Base-by-base conservation (phyloP, 2,113 vertebrate genomes). In the Calidris pugnax region DNA sequence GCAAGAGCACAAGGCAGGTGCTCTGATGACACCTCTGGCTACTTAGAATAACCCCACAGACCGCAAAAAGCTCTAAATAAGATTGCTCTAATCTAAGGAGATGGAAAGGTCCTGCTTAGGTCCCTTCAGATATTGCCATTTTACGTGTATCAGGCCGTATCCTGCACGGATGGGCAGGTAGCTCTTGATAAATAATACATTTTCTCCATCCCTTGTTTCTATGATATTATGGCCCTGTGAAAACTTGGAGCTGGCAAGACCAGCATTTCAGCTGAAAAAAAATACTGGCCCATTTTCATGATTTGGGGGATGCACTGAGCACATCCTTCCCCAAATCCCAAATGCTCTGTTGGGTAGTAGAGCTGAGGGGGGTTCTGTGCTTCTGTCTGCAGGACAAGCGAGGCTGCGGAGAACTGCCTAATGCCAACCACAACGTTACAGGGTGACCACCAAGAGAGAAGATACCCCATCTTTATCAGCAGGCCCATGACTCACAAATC, bases 141-240 rank as follows among this genome's bases (percentile, higher is more conserved):
- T 28, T 7, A 78, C 0, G 1, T 0, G 1, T 7, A 59, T n/a
- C 12, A 13, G 64, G 74, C 75, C 51, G 41, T 11, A 20, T 4
- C 27, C 64, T 5, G 16, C 95, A 77, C 0, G 0, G n/a, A 19
- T 30, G 35, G 41, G 41, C 74, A 69, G 39, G 78, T 4, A 20
- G 64, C 60, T 74, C 60, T 26, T n/a, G 26, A 86, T 28, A 50
- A 47, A 41, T 12, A 47, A 51, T 0, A 24, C 7, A 0, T 13
- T 24, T 10, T 33, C 77, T 43, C 76, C 68, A 47, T 32, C 59
- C 26, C 60, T 85, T 45, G 14, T 9, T 76, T 57, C 57, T 2
- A 1, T 1, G 23, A 12, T 10, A 30, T 5, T 16, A 14, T 1
- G 6, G 72, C 33, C 68, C 68, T 24, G 9, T 4, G 67, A 85